These are phyloP conservation scores for Psophia crepitans DNA, from an alignment of 2,113 vertebrate genomes.

Conservation along the genomic window DNA sequence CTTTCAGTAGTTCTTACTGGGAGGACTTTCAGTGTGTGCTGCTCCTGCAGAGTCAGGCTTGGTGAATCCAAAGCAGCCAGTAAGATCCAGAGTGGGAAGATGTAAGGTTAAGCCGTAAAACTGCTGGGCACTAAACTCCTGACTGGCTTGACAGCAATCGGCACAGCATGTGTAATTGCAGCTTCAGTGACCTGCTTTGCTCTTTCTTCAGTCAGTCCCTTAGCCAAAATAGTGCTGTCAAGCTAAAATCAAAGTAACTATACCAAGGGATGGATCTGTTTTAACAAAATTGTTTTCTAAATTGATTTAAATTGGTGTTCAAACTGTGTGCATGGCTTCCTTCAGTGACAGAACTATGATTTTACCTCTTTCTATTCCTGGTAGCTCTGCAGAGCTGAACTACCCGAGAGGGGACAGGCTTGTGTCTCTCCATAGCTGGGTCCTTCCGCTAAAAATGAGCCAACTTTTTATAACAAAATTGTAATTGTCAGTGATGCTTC, in stretches of 20 bases:
- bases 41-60: not conserved
- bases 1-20: not conserved
- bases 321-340: not conserved
- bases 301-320: slow-evolving; percentile 16
- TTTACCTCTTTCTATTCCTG: not conserved
- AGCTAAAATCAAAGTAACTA: not conserved
- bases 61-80: not conserved
- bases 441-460: not conserved
- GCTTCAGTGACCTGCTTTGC: not conserved
- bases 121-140: not conserved
- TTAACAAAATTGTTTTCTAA: not conserved
- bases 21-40: not conserved
- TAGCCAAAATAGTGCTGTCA: not conserved
- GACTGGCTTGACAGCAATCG: not conserved
- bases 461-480: not conserved
- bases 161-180: not conserved
- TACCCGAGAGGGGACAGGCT: not conserved
- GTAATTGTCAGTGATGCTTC: not conserved
- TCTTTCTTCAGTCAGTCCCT: not conserved
- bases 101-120: not conserved
- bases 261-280: not conserved
- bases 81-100: not conserved
- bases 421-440: not conserved
- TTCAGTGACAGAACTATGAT: not conserved
- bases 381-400: not conserved